Evolutionary conservation across 2,113 vertebrate genomes (phyloP).

Genomic region (Elaphurus davidianus): DNA sequence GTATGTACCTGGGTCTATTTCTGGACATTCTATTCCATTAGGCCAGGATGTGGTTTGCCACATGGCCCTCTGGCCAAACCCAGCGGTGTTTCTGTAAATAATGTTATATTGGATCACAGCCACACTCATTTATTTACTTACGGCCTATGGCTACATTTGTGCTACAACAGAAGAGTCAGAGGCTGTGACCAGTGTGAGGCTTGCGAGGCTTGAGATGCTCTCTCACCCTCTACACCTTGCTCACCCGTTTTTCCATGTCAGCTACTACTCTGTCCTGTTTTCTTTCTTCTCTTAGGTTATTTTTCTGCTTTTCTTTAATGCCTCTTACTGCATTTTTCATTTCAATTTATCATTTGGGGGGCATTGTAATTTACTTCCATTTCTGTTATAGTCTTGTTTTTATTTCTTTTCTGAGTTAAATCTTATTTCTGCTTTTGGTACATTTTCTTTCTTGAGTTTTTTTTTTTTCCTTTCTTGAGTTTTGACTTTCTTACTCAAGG

Average conservation of each 20-base stretch:
- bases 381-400: not conserved
- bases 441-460: conserved; percentile 7
- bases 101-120: not conserved
- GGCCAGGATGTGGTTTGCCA: not conserved
- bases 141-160: not conserved
- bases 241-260: not conserved
- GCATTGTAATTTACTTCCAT: not conserved
- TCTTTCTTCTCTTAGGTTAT: not conserved
- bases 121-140: not conserved
- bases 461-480: not conserved
- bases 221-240: not conserved
- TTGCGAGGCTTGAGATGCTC: not conserved
- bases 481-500: not conserved
- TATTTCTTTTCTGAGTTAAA: not conserved
- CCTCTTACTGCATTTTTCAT: not conserved
- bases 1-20: not conserved
- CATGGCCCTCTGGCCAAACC: not conserved
- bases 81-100: not conserved
- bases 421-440: not conserved
- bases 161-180: not conserved
- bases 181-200: not conserved
- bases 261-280: not conserved
- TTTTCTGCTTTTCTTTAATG: not conserved
- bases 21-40: not conserved
- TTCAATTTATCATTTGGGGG: not conserved